These are phyloP conservation scores for Tribolium castaneum DNA, from an alignment of 1,140 invertebrate species.

Conservation along the genomic window DNA sequence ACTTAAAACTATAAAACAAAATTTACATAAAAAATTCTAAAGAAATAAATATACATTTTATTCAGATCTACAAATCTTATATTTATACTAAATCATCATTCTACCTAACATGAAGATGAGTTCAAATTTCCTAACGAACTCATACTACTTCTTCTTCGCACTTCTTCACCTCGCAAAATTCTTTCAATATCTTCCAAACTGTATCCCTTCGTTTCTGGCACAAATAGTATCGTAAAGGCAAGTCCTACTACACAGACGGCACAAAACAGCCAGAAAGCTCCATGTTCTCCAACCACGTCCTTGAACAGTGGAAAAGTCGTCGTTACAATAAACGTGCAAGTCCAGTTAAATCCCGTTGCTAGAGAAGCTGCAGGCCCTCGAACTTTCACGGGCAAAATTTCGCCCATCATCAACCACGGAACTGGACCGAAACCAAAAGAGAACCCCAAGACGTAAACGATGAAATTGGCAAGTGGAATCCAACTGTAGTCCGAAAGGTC, in stretches of 20 bases:
- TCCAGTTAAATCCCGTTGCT: conserved; percentile 89
- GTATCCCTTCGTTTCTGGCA: conserved; percentile 92
- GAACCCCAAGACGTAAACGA: conserved; percentile 90
- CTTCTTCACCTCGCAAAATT: too few species aligned
- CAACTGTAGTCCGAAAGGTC: conserved; percentile 75
- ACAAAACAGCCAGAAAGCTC: conserved; percentile 87
- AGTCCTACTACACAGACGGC: conserved; percentile 78
- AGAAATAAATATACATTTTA: too few species aligned
- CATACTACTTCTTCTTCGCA: too few species aligned
- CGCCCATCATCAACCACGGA: conserved; percentile 95
- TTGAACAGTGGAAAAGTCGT: conserved; percentile 85
- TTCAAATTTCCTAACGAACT: too few species aligned
- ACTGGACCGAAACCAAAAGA: conserved; percentile 92
- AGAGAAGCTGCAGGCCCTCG: conserved; percentile 86
- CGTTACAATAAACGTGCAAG: conserved; percentile 90
- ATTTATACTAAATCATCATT: too few species aligned
- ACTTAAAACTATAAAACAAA: too few species aligned
- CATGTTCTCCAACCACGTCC: conserved; percentile 73
- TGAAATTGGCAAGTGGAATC: conserved; percentile 84
- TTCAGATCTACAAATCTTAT: too few species aligned
- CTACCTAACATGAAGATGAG: too few species aligned
- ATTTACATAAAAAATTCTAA: too few species aligned
- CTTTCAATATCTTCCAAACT: conserved; percentile 90
- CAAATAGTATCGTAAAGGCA: conserved; percentile 82
- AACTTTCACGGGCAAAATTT: conserved; percentile 84